Conservation (phyloP, 2,888 invertebrate genomes). For the Drosophila demipolita region DNA sequence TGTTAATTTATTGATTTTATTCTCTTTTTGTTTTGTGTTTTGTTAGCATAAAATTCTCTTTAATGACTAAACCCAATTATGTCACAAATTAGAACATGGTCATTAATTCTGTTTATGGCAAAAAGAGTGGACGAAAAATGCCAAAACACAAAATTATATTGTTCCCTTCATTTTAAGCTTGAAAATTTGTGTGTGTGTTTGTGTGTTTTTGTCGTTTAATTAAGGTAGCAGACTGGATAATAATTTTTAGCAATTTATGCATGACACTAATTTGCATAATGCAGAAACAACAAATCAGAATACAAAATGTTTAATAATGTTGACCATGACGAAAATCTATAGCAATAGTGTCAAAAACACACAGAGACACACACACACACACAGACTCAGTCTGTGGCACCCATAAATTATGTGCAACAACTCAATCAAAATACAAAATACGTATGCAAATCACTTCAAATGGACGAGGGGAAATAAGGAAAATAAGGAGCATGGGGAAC, state of each 20-base stretch:
- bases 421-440: conserved; percentile 76
- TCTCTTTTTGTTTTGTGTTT: not conserved
- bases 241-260: conserved; percentile 70
- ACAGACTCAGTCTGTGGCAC: conserved; percentile 1
- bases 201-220: conserved; percentile 62
- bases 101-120: conserved; percentile 55
- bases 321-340: conserved; percentile 43
- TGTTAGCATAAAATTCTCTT: conserved; percentile 4
- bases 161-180: conserved; percentile 22
- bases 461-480: not conserved
- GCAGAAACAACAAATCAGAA: conserved; percentile 71
- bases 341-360: conserved; percentile 13
- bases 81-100: conserved; percentile 32
- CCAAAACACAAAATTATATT: conserved; percentile 3
- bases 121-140: conserved; percentile 5
- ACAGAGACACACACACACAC: conserved; percentile 9
- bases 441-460: conserved; percentile 38
- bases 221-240: conserved; percentile 63
- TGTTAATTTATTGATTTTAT: conserved; percentile 39
- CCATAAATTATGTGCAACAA: conserved; percentile 68
- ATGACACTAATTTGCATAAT: conserved; percentile 70
- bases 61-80: conserved; percentile 40
- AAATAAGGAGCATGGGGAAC: conserved; percentile 16
- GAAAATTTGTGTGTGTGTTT: conserved; percentile 8
- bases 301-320: conserved; percentile 68